Evolutionary conservation across 1,140 invertebrate species (phyloP).

Genomic region (Drosophila murphyi): DNA sequence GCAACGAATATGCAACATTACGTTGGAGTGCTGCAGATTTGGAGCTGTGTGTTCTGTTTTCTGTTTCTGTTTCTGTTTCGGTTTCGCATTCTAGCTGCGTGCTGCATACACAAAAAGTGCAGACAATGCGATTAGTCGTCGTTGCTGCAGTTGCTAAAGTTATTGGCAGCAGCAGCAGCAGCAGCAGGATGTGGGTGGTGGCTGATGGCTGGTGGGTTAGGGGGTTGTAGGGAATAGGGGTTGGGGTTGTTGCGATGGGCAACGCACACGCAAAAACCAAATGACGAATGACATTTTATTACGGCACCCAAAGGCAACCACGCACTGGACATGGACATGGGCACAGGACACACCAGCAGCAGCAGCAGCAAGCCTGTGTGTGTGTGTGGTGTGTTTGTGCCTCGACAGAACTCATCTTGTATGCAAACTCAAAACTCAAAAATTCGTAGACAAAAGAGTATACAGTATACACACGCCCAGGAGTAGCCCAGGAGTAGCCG

Average conservation of each 20-base stretch:
- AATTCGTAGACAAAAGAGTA: conserved; percentile 82
- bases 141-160: conserved; percentile 63
- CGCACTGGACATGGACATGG: conserved; percentile 43
- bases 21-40: conserved; percentile 27
- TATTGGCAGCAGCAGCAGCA: conserved; percentile 52
- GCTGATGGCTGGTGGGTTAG: background rate
- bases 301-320: conserved; percentile 75
- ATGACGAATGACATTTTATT: conserved; percentile 83
- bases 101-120: conserved; percentile 80
- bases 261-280: conserved; percentile 81
- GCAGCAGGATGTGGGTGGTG: conserved; percentile 7
- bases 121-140: conserved; percentile 83
- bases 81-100: conserved; percentile 72
- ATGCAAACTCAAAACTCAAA: conserved; percentile 83
- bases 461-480: conserved; percentile 61
- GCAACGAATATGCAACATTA: conserved; percentile 9
- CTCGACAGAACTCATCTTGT: conserved; percentile 76
- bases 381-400: conserved; percentile 32
- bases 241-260: conserved; percentile 21
- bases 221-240: too few species aligned
- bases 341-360: conserved; percentile 1
- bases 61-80: conserved; percentile 41
- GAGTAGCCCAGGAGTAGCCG: conserved; percentile 35
- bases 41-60: conserved; percentile 45
- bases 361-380: conserved; percentile 2